Conservation (phyloP, 2,113 vertebrate genomes). For the Chionodraco myersi region DNA sequence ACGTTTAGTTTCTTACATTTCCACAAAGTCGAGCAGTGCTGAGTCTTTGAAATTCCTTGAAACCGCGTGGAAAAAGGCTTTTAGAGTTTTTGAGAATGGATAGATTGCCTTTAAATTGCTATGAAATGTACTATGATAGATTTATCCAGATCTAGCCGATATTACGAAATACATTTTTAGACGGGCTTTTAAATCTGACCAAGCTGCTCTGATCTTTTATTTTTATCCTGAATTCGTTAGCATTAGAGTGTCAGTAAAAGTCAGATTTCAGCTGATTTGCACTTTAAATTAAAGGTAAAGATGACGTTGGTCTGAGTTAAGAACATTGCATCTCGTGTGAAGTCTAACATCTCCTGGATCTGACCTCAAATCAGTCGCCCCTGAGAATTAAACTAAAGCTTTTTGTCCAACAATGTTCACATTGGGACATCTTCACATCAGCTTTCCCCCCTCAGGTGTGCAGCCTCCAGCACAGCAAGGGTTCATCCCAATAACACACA, state of each 20-base stretch:
- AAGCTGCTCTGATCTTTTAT: constrained; percentile 1
- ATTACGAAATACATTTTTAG: too few species aligned
- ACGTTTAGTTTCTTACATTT: neutral
- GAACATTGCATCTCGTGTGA: neutral
- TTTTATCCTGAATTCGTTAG: neutral
- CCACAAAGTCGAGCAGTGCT: neutral
- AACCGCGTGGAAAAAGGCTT: constrained; percentile 18
- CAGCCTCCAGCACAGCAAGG: neutral
- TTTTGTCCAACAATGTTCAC: neutral
- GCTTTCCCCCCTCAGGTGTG: neutral
- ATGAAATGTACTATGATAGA: neutral
- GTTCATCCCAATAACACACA: constrained; percentile 4
- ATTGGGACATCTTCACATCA: neutral
- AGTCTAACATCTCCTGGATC: neutral
- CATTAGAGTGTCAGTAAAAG: neutral
- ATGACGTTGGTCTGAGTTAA: constrained; percentile 12
- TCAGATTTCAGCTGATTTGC: constrained; percentile 32
- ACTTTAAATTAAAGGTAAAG: constrained; percentile 1
- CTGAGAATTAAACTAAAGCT: neutral
- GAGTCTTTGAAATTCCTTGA: neutral
- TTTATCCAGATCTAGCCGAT: neutral
- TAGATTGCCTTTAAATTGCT: constrained; percentile 5
- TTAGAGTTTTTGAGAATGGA: constrained; percentile 1
- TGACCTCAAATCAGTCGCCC: neutral
- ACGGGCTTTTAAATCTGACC: neutral